Evolutionary conservation across 2,888 invertebrate species (phyloP).

Genomic region (Pollenia labialis): DNA sequence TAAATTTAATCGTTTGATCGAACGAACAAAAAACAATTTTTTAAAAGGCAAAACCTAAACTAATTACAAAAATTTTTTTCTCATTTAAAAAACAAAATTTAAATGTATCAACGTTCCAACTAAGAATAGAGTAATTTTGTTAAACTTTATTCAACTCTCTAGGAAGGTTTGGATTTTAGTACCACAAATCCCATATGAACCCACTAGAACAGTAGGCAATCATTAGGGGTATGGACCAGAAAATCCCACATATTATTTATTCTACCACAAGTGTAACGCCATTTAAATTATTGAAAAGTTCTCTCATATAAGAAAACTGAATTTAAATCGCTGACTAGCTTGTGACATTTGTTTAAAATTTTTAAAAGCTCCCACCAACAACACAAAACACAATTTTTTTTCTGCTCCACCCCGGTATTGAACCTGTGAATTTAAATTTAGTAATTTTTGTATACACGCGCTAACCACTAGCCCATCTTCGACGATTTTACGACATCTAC

Average conservation of each 20-base stretch:
- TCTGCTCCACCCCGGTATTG: background rate
- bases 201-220: constrained; percentile 80
- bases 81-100: constrained; percentile 15
- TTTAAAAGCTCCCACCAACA: background rate
- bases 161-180: constrained; percentile 78
- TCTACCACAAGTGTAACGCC: constrained; percentile 83
- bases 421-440: constrained; percentile 11
- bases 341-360: constrained; percentile 75
- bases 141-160: constrained; percentile 80
- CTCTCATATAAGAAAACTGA: constrained; percentile 33
- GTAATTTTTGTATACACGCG: background rate
- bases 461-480: constrained; percentile 1
- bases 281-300: constrained; percentile 74
- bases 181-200: constrained; percentile 74
- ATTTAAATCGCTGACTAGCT: constrained; percentile 82
- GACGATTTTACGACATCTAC: background rate
- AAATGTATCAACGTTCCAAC: constrained; percentile 80
- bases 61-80: background rate
- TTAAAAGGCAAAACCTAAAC: too few species aligned
- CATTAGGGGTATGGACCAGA: constrained; percentile 50
- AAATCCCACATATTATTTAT: constrained; percentile 72
- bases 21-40: too few species aligned
- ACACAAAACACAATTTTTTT: background rate
- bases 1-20: too few species aligned
- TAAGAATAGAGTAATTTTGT: constrained; percentile 76